Evolutionary conservation across 2,113 vertebrate genomes (phyloP).

Genomic region (Myrmophylax atrothorax): DNA sequence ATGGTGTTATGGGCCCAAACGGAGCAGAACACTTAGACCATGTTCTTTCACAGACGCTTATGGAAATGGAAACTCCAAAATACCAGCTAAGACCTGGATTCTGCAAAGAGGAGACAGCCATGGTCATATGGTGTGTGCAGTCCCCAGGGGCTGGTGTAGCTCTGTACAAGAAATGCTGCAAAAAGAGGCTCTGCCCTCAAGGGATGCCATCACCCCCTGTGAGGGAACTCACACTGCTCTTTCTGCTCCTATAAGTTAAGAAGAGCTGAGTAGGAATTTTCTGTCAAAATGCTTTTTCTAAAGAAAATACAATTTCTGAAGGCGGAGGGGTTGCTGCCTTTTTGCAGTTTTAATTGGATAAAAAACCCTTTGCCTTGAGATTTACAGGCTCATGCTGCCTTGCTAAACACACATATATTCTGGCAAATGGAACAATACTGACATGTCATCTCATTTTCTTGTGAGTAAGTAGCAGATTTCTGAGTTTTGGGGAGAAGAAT

Average conservation of each 20-base stretch:
- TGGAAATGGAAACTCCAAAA: background rate
- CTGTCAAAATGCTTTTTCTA: background rate
- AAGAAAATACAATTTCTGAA: background rate
- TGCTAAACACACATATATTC: background rate
- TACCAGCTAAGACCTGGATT: background rate
- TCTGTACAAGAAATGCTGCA: background rate
- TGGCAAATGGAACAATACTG: background rate
- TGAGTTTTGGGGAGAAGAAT: background rate
- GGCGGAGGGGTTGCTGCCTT: background rate
- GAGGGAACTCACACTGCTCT: background rate
- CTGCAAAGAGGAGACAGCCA: background rate
- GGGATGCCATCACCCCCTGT: background rate
- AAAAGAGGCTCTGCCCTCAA: background rate
- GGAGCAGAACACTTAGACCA: background rate
- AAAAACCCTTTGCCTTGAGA: background rate
- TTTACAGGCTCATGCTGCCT: background rate
- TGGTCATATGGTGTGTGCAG: background rate
- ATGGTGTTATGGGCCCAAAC: background rate
- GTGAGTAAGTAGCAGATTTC: background rate
- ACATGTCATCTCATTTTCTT: background rate
- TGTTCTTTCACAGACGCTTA: background rate
- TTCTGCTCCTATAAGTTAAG: background rate
- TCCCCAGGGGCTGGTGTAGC: fast-evolving
- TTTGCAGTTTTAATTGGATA: background rate
- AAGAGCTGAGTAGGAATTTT: background rate